These are phyloP conservation scores for Cephus spinipes DNA, from an alignment of 2,888 invertebrate genomes.

Conservation along the genomic window DNA sequence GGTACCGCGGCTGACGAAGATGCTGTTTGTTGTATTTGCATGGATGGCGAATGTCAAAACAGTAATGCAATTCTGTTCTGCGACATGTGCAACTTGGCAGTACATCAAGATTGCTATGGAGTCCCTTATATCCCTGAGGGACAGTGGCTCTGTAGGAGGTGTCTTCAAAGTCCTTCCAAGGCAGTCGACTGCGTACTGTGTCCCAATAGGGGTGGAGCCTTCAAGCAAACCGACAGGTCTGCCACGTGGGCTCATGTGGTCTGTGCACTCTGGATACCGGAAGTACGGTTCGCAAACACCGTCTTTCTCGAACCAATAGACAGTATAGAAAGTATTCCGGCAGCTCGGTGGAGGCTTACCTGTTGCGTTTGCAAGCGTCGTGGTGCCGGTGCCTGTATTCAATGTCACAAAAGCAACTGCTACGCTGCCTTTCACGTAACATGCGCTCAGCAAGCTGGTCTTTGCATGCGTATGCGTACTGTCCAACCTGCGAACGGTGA, in stretches of 20 bases:
- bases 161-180: conserved; percentile 94
- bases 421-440: conserved; percentile 99
- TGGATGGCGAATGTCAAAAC: conserved; percentile 99
- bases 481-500: conserved; percentile 77
- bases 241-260: conserved; percentile 98
- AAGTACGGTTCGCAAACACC: conserved; percentile 97
- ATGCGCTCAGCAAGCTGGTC: conserved; percentile 95
- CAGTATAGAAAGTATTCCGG: conserved; percentile 95
- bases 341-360: conserved; percentile 94
- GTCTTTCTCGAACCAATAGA: conserved; percentile 98
- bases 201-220: conserved; percentile 97
- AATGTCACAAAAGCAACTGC: conserved; percentile 96
- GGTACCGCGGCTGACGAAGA: conserved; percentile 94
- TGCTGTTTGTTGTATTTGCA: conserved; percentile 98
- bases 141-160: conserved; percentile 96
- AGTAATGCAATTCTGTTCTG: conserved; percentile 99
- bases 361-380: conserved; percentile 97
- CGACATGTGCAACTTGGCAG: conserved; percentile 99
- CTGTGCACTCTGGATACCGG: conserved; percentile 99
- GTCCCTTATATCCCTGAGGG: conserved; percentile 98
- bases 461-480: conserved; percentile 97
- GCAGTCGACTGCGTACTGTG: conserved; percentile 98
- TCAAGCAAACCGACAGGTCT: conserved; percentile 94
- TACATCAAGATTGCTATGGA: conserved; percentile 99
- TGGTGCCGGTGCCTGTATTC: conserved; percentile 95